A percentile compares a stretch with the other conserved stretches of the same genome.
Conservation (phyloP, 2,797 vertebrate genomes). For the Enteromius radiatus region DNA sequence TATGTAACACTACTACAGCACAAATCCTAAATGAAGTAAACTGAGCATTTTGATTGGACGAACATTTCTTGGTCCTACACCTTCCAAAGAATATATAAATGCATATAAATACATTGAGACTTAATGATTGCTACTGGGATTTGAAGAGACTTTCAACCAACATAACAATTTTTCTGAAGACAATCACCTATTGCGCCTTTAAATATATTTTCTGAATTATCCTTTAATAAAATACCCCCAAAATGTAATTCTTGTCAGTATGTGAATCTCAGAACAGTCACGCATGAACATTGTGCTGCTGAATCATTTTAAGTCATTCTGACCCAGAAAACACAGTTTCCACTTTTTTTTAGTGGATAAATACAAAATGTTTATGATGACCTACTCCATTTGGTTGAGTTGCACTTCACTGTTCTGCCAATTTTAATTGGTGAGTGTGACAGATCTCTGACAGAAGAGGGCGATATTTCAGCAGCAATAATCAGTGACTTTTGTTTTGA, state of each 20-base stretch:
- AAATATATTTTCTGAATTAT: too few relatives aligned
- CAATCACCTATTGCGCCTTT: too few relatives aligned
- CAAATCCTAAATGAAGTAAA: too few relatives aligned
- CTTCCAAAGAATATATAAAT: too few relatives aligned
- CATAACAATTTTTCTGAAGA: too few relatives aligned
- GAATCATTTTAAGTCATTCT: background rate
- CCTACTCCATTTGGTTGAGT: too few relatives aligned
- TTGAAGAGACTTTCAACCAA: too few relatives aligned
- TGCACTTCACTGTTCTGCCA: background rate
- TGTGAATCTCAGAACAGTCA: background rate
- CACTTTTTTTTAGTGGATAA: background rate
- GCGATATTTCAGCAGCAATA: background rate
- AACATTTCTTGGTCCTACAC: too few relatives aligned
- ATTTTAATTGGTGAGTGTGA: background rate
- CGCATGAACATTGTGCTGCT: background rate
- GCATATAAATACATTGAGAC: too few relatives aligned
- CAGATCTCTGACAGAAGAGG: background rate
- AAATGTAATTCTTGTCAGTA: background rate
- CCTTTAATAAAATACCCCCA: background rate
- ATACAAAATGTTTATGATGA: background rate
- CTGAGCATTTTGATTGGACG: too few relatives aligned
- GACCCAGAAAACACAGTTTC: background rate
- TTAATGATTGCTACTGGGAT: too few relatives aligned
- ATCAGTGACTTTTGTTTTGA: background rate
- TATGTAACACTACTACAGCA: too few relatives aligned